Percentiles rank a stretch among this genome's conserved stretches.
Conservation (phyloP, 1,140 invertebrate species). For the Oncopeltus fasciatus region DNA sequence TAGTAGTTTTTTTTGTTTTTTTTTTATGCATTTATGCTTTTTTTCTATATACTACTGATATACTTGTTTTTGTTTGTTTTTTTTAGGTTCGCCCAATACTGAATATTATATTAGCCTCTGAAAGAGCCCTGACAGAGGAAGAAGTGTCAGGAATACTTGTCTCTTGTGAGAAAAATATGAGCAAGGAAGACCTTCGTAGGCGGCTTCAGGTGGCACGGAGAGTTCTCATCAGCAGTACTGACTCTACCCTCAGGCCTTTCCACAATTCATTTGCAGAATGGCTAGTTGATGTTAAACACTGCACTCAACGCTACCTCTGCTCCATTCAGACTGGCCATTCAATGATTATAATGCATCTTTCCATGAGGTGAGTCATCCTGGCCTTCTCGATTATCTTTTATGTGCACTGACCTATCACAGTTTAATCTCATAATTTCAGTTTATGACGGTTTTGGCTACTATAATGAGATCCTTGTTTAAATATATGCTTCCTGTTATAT, state of each 20-base stretch:
- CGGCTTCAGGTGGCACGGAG: constrained; percentile 62
- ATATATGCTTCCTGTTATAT: no score
- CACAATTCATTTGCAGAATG: constrained; percentile 88
- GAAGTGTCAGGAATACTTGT: constrained; percentile 68
- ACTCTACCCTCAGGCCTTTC: constrained; percentile 49
- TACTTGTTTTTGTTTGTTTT: no score
- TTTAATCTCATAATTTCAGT: no score
- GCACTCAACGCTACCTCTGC: constrained; percentile 85
- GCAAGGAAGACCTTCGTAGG: constrained; percentile 70
- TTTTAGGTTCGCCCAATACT: constrained; percentile 55
- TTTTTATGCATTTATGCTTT: no score
- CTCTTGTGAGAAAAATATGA: constrained; percentile 64
- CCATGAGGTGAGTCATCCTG: constrained; percentile 35
- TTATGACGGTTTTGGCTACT: no score
- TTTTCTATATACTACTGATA: no score
- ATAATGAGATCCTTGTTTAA: no score
- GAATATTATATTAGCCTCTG: constrained; percentile 75
- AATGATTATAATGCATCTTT: constrained; percentile 74
- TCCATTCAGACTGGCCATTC: constrained; percentile 73
- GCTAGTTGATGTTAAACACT: constrained; percentile 90
- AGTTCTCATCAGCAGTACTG: constrained; percentile 45
- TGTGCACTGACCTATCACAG: no score
- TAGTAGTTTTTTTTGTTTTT: no score
- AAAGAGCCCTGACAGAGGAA: constrained; percentile 64
- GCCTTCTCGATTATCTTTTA: no score